Evolutionary conservation across 2,888 invertebrate genomes (phyloP).

Genomic region (Tiliacea citrago): DNA sequence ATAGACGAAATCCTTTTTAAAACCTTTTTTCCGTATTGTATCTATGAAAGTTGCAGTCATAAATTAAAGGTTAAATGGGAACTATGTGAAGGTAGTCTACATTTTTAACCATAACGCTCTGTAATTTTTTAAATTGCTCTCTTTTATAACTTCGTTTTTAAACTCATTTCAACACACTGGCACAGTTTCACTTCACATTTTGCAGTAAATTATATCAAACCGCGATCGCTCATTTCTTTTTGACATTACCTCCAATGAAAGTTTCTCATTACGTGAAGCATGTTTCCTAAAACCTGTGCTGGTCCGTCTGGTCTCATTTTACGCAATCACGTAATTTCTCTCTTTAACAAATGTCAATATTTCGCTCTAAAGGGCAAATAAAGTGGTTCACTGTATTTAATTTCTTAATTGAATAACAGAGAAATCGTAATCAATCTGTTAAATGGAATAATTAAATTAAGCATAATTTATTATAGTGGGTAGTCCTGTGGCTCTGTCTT

Average conservation of each 20-base stretch:
- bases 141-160: constrained; percentile 21
- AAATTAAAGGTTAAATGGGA: no score
- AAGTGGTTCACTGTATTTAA: constrained; percentile 49
- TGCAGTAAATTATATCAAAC: constrained; percentile 62
- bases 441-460: constrained; percentile 23
- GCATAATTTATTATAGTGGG: not conserved
- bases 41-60: not conserved
- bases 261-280: constrained; percentile 62
- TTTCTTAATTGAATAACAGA: constrained; percentile 34
- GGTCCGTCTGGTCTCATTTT: constrained; percentile 51
- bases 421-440: constrained; percentile 32
- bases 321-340: constrained; percentile 60
- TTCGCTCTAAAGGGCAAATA: constrained; percentile 61
- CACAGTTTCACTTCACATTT: constrained; percentile 58
- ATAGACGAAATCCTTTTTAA: not conserved
- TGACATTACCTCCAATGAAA: constrained; percentile 61
- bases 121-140: not conserved
- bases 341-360: constrained; percentile 64
- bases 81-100: not conserved
- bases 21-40: not conserved
- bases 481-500: not conserved
- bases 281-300: constrained; percentile 62
- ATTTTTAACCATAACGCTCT: not conserved
- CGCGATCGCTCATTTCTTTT: constrained; percentile 64
- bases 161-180: constrained; percentile 30